A percentile compares a stretch with the other conserved stretches of the same genome.
Evolutionary conservation across 2,888 invertebrate species (phyloP).

Genomic region (Hypselothyrea guttata): DNA sequence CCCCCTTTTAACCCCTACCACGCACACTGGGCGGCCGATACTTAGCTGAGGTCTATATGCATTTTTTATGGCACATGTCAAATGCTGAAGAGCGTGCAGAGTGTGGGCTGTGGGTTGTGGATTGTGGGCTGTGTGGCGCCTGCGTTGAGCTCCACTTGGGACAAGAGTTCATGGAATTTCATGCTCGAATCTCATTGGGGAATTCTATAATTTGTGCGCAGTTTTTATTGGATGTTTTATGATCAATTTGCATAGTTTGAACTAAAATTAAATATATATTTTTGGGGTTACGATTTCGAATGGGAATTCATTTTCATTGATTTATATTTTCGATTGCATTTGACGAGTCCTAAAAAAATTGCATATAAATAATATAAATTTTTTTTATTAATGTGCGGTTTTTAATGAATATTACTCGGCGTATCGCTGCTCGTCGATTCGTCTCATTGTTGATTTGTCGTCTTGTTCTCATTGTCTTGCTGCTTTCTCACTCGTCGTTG

Average conservation of each 20-base stretch:
- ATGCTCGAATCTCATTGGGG: slow-evolving; percentile 24
- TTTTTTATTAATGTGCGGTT: too few species aligned
- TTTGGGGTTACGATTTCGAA: background rate
- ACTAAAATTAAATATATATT: slow-evolving; percentile 4
- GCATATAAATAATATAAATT: too few species aligned
- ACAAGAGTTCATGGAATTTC: slow-evolving; percentile 46
- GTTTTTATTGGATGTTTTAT: slow-evolving; percentile 1
- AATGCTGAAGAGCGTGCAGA: slow-evolving; percentile 10
- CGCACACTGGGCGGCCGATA: slow-evolving; percentile 33
- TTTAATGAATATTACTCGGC: too few species aligned
- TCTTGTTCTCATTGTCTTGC: too few species aligned
- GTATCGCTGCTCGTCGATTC: too few species aligned
- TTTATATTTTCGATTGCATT: too few species aligned
- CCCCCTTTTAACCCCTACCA: background rate
- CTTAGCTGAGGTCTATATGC: slow-evolving; percentile 18
- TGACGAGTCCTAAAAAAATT: too few species aligned
- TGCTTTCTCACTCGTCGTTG: too few species aligned
- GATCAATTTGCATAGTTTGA: slow-evolving; percentile 15
- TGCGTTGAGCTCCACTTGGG: slow-evolving; percentile 25
- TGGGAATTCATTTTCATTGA: too few species aligned
- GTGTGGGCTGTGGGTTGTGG: slow-evolving; percentile 1
- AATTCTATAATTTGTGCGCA: slow-evolving; percentile 25
- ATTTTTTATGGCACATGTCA: slow-evolving; percentile 56
- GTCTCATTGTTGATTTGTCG: too few species aligned
- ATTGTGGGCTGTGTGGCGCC: slow-evolving; percentile 36